Base-by-base conservation (phyloP, 2,888 invertebrate species). In the Drosophila formosana region DNA sequence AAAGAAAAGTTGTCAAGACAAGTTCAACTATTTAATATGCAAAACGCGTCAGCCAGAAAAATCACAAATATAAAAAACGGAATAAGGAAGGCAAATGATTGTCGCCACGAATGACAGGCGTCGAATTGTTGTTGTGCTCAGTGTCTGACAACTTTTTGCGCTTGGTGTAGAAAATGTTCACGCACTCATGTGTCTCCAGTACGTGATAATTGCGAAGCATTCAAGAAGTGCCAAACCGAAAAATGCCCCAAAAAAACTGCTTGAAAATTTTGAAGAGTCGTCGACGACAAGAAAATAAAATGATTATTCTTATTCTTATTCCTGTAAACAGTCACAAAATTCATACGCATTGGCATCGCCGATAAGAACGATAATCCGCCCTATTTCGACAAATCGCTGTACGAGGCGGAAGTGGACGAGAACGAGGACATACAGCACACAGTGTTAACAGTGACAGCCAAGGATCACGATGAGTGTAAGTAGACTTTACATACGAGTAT, bases 321-420 rank as follows among this genome's bases (percentile, higher is more conserved):
- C 9, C 11, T 47, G n/a, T 25, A 53, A 43, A n/a, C 95, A 98
- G 98, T 98, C 93, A 98, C 98, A 84, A 98, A 98, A 94, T 98
- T 98, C 94, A 98, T 98, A 93, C 98, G 98, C 88, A 98, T 99
- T 93, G 98, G 97, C 90, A 98, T 99, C 92, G 98, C 98, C 88
- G 99, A 99, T 94, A 98, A 98, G 94, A 99, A 99, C 95, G 99
- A 99, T 95, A 99, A 99, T 94, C 98, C 98, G 75, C 99, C 99
- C 77, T 97, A 97, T 93, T 99, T 99, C 94, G 98, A 98, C 94
- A 98, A 98, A 94, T 96, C 96, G 90, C 94, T 98, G 89, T 98
- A 98, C 93, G 97, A 98, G 93, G 98, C 98, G 90, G 98, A 98
- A 93, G 98, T 98, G 91, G 98, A 98, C 93, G 98, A 98, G 93